These are phyloP conservation scores for Phymastichus coffea DNA, from an alignment of 1,140 invertebrate species.

Conservation along the genomic window DNA sequence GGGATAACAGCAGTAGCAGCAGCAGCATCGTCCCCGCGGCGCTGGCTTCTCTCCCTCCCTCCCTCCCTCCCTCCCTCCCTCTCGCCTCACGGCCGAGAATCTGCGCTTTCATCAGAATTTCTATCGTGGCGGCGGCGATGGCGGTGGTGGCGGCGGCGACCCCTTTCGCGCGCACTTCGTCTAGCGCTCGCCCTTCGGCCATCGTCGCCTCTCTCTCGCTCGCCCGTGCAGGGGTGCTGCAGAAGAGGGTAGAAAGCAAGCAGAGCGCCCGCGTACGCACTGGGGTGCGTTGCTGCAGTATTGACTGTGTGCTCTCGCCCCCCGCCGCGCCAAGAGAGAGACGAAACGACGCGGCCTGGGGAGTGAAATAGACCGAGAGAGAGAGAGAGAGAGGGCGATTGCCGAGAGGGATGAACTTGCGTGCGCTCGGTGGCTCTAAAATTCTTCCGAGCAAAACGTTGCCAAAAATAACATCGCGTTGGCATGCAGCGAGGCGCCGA, in stretches of 20 bases:
- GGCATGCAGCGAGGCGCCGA: no score
- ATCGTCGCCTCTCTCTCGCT: constrained; percentile 9
- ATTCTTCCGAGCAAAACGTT: no score
- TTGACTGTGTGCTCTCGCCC: constrained; percentile 30
- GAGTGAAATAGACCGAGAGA: background rate
- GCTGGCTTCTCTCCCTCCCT: no score
- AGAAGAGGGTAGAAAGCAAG: constrained; percentile 27
- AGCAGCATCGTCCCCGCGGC: no score
- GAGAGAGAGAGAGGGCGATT: constrained; percentile 2
- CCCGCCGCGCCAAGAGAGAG: background rate
- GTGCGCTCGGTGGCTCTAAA: no score
- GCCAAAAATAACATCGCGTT: no score
- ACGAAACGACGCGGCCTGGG: background rate
- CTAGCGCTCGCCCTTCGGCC: no score
- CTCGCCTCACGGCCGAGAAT: constrained; percentile 22
- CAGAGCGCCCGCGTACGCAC: background rate
- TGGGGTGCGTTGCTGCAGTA: constrained; percentile 31
- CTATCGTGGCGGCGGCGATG: no score
- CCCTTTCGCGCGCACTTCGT: no score
- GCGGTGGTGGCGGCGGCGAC: no score
- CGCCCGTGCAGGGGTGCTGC: constrained; percentile 27
- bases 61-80: constrained; percentile 9
- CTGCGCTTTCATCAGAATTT: constrained; percentile 29
- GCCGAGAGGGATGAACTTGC: background rate
- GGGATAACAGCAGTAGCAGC: no score